Evolutionary conservation across 2,113 vertebrate genomes (phyloP).

Genomic region (Tenrec ecaudatus): DNA sequence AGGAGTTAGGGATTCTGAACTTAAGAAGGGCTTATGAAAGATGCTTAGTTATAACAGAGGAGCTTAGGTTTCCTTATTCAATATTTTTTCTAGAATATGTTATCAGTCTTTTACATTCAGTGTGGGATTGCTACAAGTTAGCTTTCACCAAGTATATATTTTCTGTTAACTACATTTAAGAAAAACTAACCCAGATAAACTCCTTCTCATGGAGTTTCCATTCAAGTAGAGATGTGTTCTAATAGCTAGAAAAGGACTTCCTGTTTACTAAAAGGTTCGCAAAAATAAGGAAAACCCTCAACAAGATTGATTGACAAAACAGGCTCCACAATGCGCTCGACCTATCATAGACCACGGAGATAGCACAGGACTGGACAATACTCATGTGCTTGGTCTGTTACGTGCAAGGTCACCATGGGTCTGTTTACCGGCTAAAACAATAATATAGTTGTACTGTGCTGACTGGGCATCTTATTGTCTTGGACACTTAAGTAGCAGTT

Average conservation of each 20-base stretch:
- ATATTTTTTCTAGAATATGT: neutral
- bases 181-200: conserved; percentile 38
- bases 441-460: neutral
- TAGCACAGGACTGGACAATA: neutral
- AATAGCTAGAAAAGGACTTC: neutral
- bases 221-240: neutral
- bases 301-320: neutral
- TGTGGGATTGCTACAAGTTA: conserved; percentile 5
- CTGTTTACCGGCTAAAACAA: neutral
- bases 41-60: neutral
- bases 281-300: neutral
- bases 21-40: conserved; percentile 19
- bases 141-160: neutral
- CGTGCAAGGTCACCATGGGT: neutral
- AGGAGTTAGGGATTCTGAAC: neutral
- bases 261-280: neutral
- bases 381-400: neutral
- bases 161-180: conserved; percentile 18
- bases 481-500: neutral
- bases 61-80: neutral
- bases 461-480: neutral
- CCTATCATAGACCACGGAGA: neutral
- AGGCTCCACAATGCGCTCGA: neutral
- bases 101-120: neutral
- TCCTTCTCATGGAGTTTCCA: neutral